These are phyloP conservation scores for Sphaeridia pumilis DNA, from an alignment of 2,888 invertebrate species.

Conservation along the genomic window DNA sequence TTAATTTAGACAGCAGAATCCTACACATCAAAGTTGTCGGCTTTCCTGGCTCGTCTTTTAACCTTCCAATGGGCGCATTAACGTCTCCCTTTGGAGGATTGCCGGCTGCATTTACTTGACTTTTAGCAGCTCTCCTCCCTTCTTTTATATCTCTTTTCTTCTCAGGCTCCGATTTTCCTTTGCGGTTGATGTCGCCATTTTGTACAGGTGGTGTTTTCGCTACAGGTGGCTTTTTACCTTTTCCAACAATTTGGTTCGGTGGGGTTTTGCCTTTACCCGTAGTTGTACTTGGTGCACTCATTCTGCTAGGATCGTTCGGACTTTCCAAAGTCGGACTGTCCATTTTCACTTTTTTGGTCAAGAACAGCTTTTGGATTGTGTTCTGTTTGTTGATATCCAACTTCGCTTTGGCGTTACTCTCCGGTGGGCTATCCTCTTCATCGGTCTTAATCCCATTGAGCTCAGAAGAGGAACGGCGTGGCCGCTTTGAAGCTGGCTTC, in stretches of 20 bases:
- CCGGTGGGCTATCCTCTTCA: slow-evolving; percentile 23
- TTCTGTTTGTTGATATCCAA: slow-evolving; percentile 31
- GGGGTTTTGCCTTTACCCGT: slow-evolving; percentile 10
- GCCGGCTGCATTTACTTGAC: slow-evolving; percentile 6
- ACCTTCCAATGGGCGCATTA: slow-evolving; percentile 7
- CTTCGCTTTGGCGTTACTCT: slow-evolving; percentile 28
- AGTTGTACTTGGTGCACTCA: too few relatives aligned
- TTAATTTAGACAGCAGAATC: slow-evolving; percentile 26
- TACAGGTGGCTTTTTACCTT: slow-evolving; percentile 27
- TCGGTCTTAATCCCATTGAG: slow-evolving; percentile 16
- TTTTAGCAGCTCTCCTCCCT: too few relatives aligned
- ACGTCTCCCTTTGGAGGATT: neutral
- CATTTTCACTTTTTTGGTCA: slow-evolving; percentile 22
- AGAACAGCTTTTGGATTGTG: slow-evolving; percentile 34
- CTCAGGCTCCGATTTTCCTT: too few relatives aligned
- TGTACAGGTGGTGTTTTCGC: slow-evolving; percentile 18
- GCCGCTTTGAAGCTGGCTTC: slow-evolving; percentile 11
- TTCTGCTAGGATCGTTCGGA: too few relatives aligned
- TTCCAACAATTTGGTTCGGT: slow-evolving; percentile 33
- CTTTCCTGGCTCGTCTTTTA: slow-evolving; percentile 25
- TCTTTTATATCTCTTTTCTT: too few relatives aligned
- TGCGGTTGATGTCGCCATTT: slow-evolving; percentile 31
- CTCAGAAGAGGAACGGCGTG: slow-evolving; percentile 18
- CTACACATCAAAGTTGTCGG: slow-evolving; percentile 25
- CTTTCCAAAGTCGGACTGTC: slow-evolving; percentile 31